Evolutionary conservation across 2,797 vertebrate genomes (phyloP), one percentile per base, ranked within the genome.

Genomic region (Rhinophrynus dorsalis): DNA sequence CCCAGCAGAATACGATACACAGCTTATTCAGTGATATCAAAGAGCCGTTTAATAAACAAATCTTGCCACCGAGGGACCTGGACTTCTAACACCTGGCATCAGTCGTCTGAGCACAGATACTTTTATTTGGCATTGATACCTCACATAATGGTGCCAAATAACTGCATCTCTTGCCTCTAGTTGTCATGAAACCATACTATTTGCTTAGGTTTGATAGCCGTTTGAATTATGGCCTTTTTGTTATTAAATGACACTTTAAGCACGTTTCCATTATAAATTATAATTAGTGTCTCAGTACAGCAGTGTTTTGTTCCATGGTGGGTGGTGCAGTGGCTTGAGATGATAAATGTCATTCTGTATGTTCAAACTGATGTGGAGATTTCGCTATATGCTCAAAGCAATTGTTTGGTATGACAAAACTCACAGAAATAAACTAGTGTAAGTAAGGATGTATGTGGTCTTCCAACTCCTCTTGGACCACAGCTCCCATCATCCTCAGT

Each of bases 111-210:
- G 24, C 35, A 45, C 26, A 27, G 57, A 67, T 45, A 21, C 73
- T 51, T 73, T 75, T 50, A 21, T 12, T 60, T 62, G 58, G 48
- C 23, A 24, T 52, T 4, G 3, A 27, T 30, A 40, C 68, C 18
- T 45, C 64, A 26, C 18, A 12, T 30, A 48, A 3, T 70, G 9
- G 6, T 62, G 17, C 33, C 76, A 21, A 24, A n/a, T 64, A 33
- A 44, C 23, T 23, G 23, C 17, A 61, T 11, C 63, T 75, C 64
- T 69, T 74, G 48, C 57, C 42, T 83, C n/a, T 67, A 18, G 51
- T 20, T 17, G n/a, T n/a, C n/a, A n/a, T n/a, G n/a, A n/a, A n/a
- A 20, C 4, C 71, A 6, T 72, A 52, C 52, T 70, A 18, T 33
- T 29, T 76, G 38, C 6, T 3, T 27, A 73, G 30, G 12, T 71